These are phyloP conservation scores for Sebastes itinus DNA, from an alignment of 2,797 vertebrate species.

Conservation along the genomic window DNA sequence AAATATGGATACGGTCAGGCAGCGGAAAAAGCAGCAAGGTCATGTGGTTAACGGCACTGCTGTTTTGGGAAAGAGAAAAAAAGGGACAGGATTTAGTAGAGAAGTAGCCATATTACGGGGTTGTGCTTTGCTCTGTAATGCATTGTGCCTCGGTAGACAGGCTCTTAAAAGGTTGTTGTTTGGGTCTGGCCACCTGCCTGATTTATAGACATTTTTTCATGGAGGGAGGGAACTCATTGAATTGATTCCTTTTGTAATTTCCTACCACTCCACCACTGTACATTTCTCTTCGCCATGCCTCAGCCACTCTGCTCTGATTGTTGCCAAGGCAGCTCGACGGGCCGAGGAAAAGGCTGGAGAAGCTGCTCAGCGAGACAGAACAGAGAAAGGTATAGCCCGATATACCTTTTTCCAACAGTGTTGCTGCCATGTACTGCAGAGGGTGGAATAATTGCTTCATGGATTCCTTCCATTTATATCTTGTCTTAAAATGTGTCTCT, in stretches of 20 bases:
- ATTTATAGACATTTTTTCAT: constrained; percentile 70
- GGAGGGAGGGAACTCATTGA: constrained; percentile 61
- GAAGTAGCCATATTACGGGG: constrained; percentile 26
- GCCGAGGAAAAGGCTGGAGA: constrained; percentile 59
- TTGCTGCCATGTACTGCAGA: constrained; percentile 58
- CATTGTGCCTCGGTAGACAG: constrained; percentile 52
- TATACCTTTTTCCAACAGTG: constrained; percentile 63
- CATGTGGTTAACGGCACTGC: neutral
- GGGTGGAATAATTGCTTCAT: constrained; percentile 62
- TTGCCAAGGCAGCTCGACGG: constrained; percentile 69
- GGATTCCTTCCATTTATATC: constrained; percentile 64
- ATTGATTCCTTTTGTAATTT: constrained; percentile 81
- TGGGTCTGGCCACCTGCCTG: constrained; percentile 59
- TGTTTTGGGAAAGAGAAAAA: constrained; percentile 4
- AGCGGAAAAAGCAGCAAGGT: constrained; percentile 13
- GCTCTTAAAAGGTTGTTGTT: constrained; percentile 67
- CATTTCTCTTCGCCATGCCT: constrained; percentile 63
- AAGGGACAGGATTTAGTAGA: constrained; percentile 9
- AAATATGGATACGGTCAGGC: constrained; percentile 21
- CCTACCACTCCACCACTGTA: constrained; percentile 63
- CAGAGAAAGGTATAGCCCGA: constrained; percentile 54
- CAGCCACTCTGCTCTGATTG: constrained; percentile 65
- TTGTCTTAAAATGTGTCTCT: constrained; percentile 54
- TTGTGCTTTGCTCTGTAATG: constrained; percentile 37
- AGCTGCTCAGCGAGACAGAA: constrained; percentile 72